Evolutionary conservation across 2,888 invertebrate genomes (phyloP).

Genomic region (Andrena praecox): DNA sequence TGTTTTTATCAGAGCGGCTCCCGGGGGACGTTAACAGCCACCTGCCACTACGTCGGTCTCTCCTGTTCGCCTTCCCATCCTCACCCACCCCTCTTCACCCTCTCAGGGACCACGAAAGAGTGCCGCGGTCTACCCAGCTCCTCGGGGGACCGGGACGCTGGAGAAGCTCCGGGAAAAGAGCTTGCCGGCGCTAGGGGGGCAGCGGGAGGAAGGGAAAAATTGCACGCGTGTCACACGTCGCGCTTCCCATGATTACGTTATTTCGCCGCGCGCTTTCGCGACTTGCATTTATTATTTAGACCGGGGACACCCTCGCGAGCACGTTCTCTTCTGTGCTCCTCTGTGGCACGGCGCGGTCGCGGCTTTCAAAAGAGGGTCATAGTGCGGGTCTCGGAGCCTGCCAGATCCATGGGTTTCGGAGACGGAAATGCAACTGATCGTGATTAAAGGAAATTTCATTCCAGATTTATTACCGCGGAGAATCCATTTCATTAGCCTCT

Average conservation of each 20-base stretch:
- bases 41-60: slow-evolving; percentile 66
- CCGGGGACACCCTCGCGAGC: slow-evolving; percentile 6
- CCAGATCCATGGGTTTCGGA: too few relatives aligned
- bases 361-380: too few relatives aligned
- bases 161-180: slow-evolving; percentile 50
- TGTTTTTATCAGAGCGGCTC: slow-evolving; percentile 84
- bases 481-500: too few relatives aligned
- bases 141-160: slow-evolving; percentile 35
- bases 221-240: slow-evolving; percentile 77
- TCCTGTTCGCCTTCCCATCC: slow-evolving; percentile 40
- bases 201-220: slow-evolving; percentile 38
- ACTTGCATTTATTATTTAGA: slow-evolving; percentile 79
- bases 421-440: too few relatives aligned
- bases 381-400: too few relatives aligned
- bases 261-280: slow-evolving; percentile 71
- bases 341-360: slow-evolving; percentile 31
- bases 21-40: slow-evolving; percentile 75
- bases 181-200: slow-evolving; percentile 58
- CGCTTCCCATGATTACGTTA: slow-evolving; percentile 81
- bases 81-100: slow-evolving; percentile 13
- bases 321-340: neutral
- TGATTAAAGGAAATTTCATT: too few relatives aligned
- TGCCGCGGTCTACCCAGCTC: slow-evolving; percentile 36
- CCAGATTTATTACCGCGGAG: too few relatives aligned
- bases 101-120: slow-evolving; percentile 27